Base-by-base conservation (phyloP, 2,797 vertebrate species). In the Sebastes matsubarae region DNA sequence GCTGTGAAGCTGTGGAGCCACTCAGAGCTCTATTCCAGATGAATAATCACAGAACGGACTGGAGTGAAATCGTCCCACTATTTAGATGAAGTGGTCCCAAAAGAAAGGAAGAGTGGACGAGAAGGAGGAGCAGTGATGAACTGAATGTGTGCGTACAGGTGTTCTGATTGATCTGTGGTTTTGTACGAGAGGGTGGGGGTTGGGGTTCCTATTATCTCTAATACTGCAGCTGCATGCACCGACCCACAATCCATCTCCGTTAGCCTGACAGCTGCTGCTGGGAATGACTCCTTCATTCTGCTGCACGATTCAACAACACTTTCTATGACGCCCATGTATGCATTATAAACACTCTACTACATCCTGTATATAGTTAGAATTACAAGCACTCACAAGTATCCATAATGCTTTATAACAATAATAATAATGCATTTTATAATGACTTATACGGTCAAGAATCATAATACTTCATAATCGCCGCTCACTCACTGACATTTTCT, bases 161-260 rank as follows among this genome's bases (percentile, higher is more conserved):
- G 59, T 20, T 75, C 30, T 78, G 72, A 84, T 73, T 78, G 59
- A 75, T 80, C 29, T 64, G 79, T 25, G 65, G 52, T 54, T 82
- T 22, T 59, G 6, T 16, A 42, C 20, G 30, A 24, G 30, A 32
- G 46, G 32, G 36, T 5, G 38, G 13, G 34, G 2, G 4, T 36
- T 1, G 29, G 24, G 46, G 3, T 20, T 64, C 9, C 73, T 77
- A 38, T 79, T 77, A 82, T 38, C 58, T 22, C 20, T 68, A 87
- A 89, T 78, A 83, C 72, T 82, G 77, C 70, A 87, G 76, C 66
- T 69, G 76, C 79, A 71, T 71, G 72, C 78, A 79, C 57, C 69
- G 78, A 77, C 24, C 65, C 32, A 75, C 46, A 79, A 81, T 92
- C 83, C 83, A 90, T 88, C 80, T 74, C 89, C 55, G 84, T 89